Base-by-base conservation (phyloP, 2,888 invertebrate species). In the Sceliomorpha sp. region DNA sequence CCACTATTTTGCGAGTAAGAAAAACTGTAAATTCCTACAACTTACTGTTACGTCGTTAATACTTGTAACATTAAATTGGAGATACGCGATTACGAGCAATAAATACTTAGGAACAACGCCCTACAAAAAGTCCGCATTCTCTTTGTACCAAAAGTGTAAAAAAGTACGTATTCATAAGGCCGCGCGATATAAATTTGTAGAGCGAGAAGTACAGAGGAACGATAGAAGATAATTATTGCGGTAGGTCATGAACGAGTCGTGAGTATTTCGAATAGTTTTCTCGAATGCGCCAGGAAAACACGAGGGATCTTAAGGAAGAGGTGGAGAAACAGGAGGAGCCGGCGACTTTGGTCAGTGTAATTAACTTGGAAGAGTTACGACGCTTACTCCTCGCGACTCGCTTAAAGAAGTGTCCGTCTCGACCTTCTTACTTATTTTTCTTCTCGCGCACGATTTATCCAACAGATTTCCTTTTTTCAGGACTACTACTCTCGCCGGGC, bases 361-460 rank as follows among this genome's bases (percentile, higher is more conserved):
- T 64, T 64, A 64, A 55, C 44, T 64, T 44, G 24, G 7, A 32
- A 26, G 34, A 36, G 32, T 26, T 27, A 20, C 26, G 14, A 20
- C 56, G 64, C 56, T 64, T 56, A 64, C 40, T 42, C n/a, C n/a
- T n/a, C n/a, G 31, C 44, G 24, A 44, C 42, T 27, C 53, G 27
- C 7, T 32, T 3, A 12, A 32, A 32, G 32, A 32, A 10, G 32
- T 2, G 32, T 12, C 20, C 1, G 32, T 12, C 20, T 20, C 20
- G 20, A 10, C 32, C 10, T 32, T 32, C 32, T 32, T 17, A 42
- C 37, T 64, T 64, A 56, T 44, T 64, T 64, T 50, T 20, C 44
- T 36, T 44, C 56, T 17, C 56, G 36, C 20, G 37, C 29, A 24
- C 51, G 51, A 60, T 60, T 44, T 51, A 44, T 60, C 51, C 44